A percentile compares a stretch with the other conserved stretches of the same genome.
These are phyloP conservation scores for Andrena minutula DNA, from an alignment of 2,888 invertebrate species.

Conservation along the genomic window DNA sequence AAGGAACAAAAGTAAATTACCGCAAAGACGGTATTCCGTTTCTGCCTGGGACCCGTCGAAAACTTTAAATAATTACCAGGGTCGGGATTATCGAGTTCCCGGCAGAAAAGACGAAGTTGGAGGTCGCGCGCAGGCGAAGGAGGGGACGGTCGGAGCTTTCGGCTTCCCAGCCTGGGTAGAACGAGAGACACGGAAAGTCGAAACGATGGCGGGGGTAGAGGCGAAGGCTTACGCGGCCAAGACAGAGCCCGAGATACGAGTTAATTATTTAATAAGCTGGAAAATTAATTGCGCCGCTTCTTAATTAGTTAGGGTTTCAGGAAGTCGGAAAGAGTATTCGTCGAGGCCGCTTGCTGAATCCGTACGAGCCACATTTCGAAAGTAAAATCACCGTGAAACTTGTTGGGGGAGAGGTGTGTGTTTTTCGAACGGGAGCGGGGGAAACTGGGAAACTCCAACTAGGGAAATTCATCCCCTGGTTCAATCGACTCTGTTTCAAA, in stretches of 20 bases:
- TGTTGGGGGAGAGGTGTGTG: neutral
- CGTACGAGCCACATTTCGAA: conserved; percentile 9
- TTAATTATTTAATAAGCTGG: conserved; percentile 83
- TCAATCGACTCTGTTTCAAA: neutral
- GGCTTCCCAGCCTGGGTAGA: neutral
- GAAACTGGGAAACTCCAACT: conserved; percentile 7
- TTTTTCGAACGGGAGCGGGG: neutral
- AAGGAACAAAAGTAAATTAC: conserved; percentile 42
- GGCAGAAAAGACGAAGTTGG: conserved; percentile 58
- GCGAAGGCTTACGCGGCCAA: conserved; percentile 54
- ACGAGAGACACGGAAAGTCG: conserved; percentile 28
- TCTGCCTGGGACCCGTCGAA: conserved; percentile 62
- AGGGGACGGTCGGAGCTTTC: conserved; percentile 3
- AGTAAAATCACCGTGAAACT: conserved; percentile 23
- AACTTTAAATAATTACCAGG: conserved; percentile 79
- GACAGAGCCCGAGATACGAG: conserved; percentile 72
- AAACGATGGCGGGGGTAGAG: conserved; percentile 12
- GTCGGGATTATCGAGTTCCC: conserved; percentile 76
- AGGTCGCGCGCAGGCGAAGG: conserved; percentile 42
- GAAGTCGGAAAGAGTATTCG: conserved; percentile 47
- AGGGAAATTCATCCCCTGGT: neutral
- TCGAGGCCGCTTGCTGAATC: conserved; percentile 13
- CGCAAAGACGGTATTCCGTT: conserved; percentile 47
- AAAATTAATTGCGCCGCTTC: conserved; percentile 79
- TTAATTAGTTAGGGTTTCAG: conserved; percentile 74